phyloP scores from a whole-genome alignment of 2,113 vertebrate species.

The Saimiri boliviensis region DNA sequence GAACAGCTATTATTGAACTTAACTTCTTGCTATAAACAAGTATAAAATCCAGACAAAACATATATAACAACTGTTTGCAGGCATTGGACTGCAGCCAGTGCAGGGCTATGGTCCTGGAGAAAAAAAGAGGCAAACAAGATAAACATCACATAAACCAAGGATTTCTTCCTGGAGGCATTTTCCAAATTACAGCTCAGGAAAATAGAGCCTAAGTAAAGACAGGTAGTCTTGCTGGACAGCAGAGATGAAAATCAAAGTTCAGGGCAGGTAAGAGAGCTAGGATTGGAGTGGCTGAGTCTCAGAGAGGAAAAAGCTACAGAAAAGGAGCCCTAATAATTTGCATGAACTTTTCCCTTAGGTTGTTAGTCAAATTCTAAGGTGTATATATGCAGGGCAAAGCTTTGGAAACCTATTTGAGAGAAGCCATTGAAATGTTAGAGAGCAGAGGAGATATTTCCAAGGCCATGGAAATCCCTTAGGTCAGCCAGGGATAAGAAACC shows the following conservation, averaged over 20 bases:
- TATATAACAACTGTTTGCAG: conserved; percentile 67
- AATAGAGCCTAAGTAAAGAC: conserved; percentile 8
- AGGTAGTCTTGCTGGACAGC: neutral
- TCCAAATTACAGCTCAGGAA: conserved; percentile 52
- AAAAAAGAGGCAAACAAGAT: conserved; percentile 64
- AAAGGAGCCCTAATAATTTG: neutral
- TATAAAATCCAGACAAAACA: conserved; percentile 73
- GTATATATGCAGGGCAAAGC: neutral
- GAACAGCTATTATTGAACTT: conserved; percentile 64
- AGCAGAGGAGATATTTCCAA: conserved; percentile 24
- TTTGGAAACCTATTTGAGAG: neutral
- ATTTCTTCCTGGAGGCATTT: conserved; percentile 60
- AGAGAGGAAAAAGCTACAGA: neutral
- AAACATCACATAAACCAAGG: conserved; percentile 60
- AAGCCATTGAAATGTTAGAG: neutral
- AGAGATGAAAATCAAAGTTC: neutral
- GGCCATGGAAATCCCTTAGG: neutral
- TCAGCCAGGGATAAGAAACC: neutral
- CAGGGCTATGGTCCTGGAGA: conserved; percentile 47
- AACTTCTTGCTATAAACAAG: conserved; percentile 66
- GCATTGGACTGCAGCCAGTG: conserved; percentile 59
- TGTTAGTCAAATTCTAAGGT: neutral
- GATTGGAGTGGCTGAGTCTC: neutral
- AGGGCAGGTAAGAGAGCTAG: neutral
- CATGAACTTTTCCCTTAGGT: neutral